A percentile compares a stretch with the other conserved stretches of the same genome.
These are phyloP conservation scores for Dasyprocta punctata DNA, from an alignment of 2,113 vertebrate species.

Conservation along the genomic window DNA sequence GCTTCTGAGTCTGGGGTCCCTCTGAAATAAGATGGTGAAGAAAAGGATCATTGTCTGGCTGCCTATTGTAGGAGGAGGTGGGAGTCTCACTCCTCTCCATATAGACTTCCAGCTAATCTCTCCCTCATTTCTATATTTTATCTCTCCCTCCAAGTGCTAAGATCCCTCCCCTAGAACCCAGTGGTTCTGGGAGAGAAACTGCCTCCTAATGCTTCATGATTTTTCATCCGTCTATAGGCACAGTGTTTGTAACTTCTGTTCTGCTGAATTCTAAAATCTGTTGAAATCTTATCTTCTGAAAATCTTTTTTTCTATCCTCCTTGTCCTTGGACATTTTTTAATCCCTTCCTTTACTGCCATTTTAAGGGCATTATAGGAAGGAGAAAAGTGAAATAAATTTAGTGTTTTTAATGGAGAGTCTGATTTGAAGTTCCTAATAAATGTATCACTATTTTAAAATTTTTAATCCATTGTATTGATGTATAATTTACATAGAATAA, in stretches of 20 bases:
- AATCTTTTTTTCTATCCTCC: not conserved
- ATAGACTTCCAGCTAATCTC: not conserved
- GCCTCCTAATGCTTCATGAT: not conserved
- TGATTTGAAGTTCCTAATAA: slow-evolving; percentile 30
- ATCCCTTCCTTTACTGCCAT: not conserved
- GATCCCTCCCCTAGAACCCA: not conserved
- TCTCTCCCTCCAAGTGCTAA: not conserved
- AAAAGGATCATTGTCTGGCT: not conserved
- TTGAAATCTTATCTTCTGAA: slow-evolving; percentile 33
- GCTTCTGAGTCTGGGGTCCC: not conserved
- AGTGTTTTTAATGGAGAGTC: not conserved
- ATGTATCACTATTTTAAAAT: not conserved
- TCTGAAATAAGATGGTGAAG: slow-evolving; percentile 1
- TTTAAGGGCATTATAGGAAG: slow-evolving; percentile 2
- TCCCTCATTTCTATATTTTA: slow-evolving; percentile 15
- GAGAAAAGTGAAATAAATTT: slow-evolving; percentile 23
- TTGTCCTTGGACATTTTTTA: not conserved
- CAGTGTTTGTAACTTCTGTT: not conserved
- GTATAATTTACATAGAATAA: not conserved
- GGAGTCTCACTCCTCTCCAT: not conserved
- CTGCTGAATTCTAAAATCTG: slow-evolving; percentile 17
- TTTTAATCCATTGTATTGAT: not conserved
- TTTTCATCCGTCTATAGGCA: not conserved
- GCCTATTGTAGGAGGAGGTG: not conserved
- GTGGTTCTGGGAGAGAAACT: not conserved